phyloP scores from a whole-genome alignment of 1,140 invertebrate genomes.

The Batillaria attramentaria region DNA sequence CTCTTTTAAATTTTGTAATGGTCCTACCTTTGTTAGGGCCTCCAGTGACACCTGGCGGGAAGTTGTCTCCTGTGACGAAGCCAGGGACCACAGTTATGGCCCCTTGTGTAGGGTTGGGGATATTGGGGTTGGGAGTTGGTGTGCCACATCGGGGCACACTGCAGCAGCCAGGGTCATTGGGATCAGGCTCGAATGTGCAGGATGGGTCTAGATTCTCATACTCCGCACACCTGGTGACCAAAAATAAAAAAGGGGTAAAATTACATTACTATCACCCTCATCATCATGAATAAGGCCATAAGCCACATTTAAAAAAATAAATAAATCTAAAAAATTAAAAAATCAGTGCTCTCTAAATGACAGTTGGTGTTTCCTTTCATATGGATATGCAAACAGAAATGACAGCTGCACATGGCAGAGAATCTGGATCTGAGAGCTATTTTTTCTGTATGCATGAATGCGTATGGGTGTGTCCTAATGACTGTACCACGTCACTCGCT shows the following conservation, averaged over 20 bases:
- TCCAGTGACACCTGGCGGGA: slow-evolving; percentile 25
- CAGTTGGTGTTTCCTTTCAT: background rate
- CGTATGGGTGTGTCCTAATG: no score
- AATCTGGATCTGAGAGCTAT: no score
- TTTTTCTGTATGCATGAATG: no score
- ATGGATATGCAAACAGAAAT: no score
- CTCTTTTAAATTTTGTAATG: background rate
- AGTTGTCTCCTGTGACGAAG: slow-evolving; percentile 40
- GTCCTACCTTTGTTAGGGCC: slow-evolving; percentile 23
- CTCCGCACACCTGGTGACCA: slow-evolving; percentile 49
- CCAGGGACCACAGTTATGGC: slow-evolving; percentile 39
- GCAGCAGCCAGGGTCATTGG: slow-evolving; percentile 51
- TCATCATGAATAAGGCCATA: no score
- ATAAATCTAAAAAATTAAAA: background rate
- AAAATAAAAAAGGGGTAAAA: no score
- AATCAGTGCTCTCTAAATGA: background rate
- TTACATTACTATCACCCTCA: background rate
- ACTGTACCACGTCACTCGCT: no score
- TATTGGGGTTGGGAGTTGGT: background rate
- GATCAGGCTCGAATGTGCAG: slow-evolving; percentile 45
- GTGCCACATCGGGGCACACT: slow-evolving; percentile 46
- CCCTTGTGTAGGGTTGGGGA: slow-evolving; percentile 24
- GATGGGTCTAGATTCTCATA: slow-evolving; percentile 40
- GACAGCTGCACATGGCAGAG: no score
- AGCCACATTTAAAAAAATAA: background rate